These are phyloP conservation scores for Priocnemis perturbator DNA, from an alignment of 2,888 invertebrate genomes.

Conservation along the genomic window DNA sequence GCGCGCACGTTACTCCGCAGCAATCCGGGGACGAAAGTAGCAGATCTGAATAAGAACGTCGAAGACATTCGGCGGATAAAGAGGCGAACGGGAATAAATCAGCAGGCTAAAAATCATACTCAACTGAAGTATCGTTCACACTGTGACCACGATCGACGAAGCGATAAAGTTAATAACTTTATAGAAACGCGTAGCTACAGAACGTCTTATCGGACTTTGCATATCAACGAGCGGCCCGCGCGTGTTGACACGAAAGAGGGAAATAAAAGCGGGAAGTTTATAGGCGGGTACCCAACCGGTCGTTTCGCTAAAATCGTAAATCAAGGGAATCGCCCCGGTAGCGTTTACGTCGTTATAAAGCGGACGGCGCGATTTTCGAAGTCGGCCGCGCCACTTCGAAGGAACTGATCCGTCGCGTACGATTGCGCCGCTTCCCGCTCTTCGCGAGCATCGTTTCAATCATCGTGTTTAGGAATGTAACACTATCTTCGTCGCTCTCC, in stretches of 20 bases:
- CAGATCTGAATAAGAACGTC: no score
- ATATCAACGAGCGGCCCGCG: conserved; percentile 57
- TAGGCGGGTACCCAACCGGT: conserved; percentile 48
- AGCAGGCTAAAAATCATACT: neutral
- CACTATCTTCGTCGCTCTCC: no score
- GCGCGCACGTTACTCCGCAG: no score
- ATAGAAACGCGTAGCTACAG: conserved; percentile 64
- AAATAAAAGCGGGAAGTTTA: conserved; percentile 61
- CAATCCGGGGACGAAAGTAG: no score
- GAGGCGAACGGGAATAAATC: no score
- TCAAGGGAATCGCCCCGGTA: conserved; percentile 56
- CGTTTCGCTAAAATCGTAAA: conserved; percentile 65
- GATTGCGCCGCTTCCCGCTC: no score
- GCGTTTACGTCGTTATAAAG: conserved; percentile 32
- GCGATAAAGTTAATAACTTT: conserved; percentile 71
- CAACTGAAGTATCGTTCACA: conserved; percentile 6
- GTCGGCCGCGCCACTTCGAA: conserved; percentile 6
- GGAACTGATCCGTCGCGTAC: neutral
- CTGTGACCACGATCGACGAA: conserved; percentile 45
- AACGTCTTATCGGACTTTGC: conserved; percentile 62
- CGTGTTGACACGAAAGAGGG: conserved; percentile 66
- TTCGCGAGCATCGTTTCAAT: no score
- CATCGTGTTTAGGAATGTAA: no score
- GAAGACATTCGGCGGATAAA: no score
- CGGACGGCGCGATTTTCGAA: conserved; percentile 31